Conservation (phyloP, 1,140 invertebrate species). For the Holotrichia oblita region DNA sequence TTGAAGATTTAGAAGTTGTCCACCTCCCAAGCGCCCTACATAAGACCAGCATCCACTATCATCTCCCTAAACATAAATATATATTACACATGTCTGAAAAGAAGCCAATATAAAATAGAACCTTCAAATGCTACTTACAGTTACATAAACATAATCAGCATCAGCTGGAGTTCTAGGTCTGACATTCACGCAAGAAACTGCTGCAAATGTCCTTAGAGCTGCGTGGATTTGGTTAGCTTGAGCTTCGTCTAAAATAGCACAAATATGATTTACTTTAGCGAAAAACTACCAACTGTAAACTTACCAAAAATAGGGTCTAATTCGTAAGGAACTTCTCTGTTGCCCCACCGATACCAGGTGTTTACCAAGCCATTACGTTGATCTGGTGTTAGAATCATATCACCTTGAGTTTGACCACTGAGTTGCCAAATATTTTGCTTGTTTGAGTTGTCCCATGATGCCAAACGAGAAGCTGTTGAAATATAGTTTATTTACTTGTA, state of each 20-base stretch:
- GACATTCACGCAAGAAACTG: constrained; percentile 41
- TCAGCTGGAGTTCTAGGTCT: constrained; percentile 66
- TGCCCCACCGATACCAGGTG: constrained; percentile 56
- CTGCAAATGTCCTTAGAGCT: constrained; percentile 29
- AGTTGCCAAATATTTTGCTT: constrained; percentile 53
- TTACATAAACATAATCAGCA: constrained; percentile 69
- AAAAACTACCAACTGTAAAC: not conserved
- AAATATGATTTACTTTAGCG: constrained; percentile 15
- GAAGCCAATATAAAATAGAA: too few species aligned
- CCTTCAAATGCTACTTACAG: constrained; percentile 8
- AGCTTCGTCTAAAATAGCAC: not conserved
- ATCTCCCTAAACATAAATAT: not conserved
- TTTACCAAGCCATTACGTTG: constrained; percentile 61
- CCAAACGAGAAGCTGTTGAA: not conserved
- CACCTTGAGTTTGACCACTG: constrained; percentile 63
- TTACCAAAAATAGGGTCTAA: constrained; percentile 45
- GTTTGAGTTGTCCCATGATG: not conserved
- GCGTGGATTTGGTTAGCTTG: constrained; percentile 24
- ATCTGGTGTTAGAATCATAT: constrained; percentile 62
- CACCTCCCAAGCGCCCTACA: constrained; percentile 42
- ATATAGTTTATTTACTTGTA: not conserved
- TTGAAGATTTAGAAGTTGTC: constrained; percentile 46
- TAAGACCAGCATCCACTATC: constrained; percentile 43
- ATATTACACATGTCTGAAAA: too few species aligned
- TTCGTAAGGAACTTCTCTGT: constrained; percentile 58